Conservation (phyloP, 2,113 vertebrate genomes). For the Bucco capensis region DNA sequence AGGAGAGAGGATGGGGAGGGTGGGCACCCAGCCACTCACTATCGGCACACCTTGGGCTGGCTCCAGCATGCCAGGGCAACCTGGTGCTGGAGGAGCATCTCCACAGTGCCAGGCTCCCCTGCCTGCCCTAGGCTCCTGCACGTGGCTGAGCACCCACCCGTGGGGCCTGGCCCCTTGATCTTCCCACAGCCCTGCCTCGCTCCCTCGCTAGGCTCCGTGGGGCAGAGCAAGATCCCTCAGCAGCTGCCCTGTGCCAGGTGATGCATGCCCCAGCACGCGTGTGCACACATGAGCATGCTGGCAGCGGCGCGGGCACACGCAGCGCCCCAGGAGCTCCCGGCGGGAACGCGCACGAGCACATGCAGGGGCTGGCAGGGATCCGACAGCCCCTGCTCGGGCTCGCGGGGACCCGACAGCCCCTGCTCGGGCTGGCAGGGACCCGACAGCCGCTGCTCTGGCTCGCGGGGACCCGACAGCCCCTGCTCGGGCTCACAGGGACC, state of each 20-base stretch:
- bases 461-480: fast-evolving
- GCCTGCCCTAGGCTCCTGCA: not conserved
- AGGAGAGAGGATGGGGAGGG: too few species aligned
- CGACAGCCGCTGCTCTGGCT: fast-evolving
- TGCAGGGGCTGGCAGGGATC: fast-evolving
- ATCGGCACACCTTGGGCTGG: fast-evolving
- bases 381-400: fast-evolving
- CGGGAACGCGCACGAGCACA: fast-evolving
- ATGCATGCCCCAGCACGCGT: not conserved
- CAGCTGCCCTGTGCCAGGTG: not conserved
- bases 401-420: fast-evolving
- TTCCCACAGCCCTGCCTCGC: not conserved
- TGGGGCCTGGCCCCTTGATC: not conserved
- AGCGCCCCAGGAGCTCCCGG: not conserved
- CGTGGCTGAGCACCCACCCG: fast-evolving
- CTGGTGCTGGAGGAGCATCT: fast-evolving
- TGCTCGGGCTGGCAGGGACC: fast-evolving
- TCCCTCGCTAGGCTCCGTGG: fast-evolving
- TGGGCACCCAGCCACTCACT: not conserved
- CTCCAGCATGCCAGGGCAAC: not conserved
- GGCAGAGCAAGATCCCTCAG: not conserved
- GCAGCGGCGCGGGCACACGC: fast-evolving
- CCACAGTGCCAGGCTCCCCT: not conserved
- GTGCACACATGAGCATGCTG: not conserved
- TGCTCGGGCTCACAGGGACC: too few species aligned